Evolutionary conservation across 2,113 vertebrate species (phyloP), one percentile per base, ranked within the genome.

Genomic region (Gnathonemus longibarbis): DNA sequence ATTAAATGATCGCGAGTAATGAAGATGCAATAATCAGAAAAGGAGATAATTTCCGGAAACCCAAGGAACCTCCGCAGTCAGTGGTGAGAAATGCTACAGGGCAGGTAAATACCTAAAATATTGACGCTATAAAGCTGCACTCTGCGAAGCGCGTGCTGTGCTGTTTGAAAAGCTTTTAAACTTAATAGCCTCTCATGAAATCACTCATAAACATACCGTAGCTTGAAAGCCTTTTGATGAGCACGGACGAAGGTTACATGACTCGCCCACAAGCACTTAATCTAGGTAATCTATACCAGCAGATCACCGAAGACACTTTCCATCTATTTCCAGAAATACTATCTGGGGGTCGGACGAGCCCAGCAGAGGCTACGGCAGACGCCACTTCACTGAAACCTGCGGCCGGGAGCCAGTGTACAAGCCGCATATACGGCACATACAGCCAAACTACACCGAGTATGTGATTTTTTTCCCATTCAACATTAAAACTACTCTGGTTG

Each of bases 401-500:
- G 89, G 89, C 39, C 39, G 48, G 87, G 90, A 92, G 39, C 11
- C 39, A 48, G 27, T 66, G 6, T 93, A 88, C 90, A 90, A 90
- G 70, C 91, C 91, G 9, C 92, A 93, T 35, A 77, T 90, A 45
- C 80, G 52, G 31, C 91, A 92, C 49, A 27, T 87, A 24, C 58
- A 89, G 45, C 92, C 90, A 42, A 17, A 88, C 45, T 88, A 90
- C 49, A 92, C 90, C 0, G 90, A 92, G 92, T 92, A 84, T 83
- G 91, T 90, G 62, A 24, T 45, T 24, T 62, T 62, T 49, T 48
- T 3, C 49, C 1, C 21, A 49, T 27, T 2, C 10, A 50, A 50
- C 31, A 42, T 39, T 19, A 39, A 15, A 80, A 39, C 0, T 5
- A 19, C 4, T 42, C 13, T 35, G 8, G 10, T 39, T 15, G 15